Percentiles rank a stretch among this genome's conserved stretches.
phyloP scores from a whole-genome alignment of 2,888 invertebrate genomes.

The Listrodromus nycthemerus region DNA sequence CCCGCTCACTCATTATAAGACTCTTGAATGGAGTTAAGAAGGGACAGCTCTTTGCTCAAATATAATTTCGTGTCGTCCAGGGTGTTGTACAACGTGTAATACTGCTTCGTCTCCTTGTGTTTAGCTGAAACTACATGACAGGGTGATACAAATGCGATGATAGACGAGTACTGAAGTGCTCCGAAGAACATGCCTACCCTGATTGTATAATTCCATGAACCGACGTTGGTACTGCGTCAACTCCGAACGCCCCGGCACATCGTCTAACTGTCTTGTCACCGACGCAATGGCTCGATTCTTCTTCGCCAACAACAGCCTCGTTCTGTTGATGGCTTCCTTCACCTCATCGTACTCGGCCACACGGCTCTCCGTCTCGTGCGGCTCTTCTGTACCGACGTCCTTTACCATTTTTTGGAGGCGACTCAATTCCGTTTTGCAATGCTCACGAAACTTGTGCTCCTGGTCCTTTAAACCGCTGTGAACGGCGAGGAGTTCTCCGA shows the following conservation, averaged over 20 bases:
- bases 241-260: conserved; percentile 96
- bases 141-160: conserved; percentile 4
- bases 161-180: neutral
- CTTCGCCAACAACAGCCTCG: conserved; percentile 91
- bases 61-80: conserved; percentile 97
- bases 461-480: conserved; percentile 91
- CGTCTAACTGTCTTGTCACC: conserved; percentile 94
- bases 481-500: conserved; percentile 88
- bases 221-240: conserved; percentile 97
- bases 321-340: conserved; percentile 86
- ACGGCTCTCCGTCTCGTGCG: conserved; percentile 82
- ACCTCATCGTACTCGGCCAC: conserved; percentile 88
- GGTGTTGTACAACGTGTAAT: conserved; percentile 98
- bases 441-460: conserved; percentile 90
- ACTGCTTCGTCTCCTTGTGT: conserved; percentile 98
- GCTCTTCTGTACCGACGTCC: conserved; percentile 83
- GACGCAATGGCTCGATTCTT: conserved; percentile 92
- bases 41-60: conserved; percentile 94
- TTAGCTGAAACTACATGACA: conserved; percentile 92
- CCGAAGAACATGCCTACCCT: conserved; percentile 86
- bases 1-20: conserved; percentile 92
- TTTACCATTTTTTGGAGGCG: conserved; percentile 85
- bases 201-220: conserved; percentile 98
- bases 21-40: conserved; percentile 95
- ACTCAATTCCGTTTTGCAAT: conserved; percentile 89